Percentiles rank a stretch among this genome's conserved stretches.
These are phyloP conservation scores for Zosterops borbonicus DNA, from an alignment of 2,113 vertebrate genomes.

Conservation along the genomic window DNA sequence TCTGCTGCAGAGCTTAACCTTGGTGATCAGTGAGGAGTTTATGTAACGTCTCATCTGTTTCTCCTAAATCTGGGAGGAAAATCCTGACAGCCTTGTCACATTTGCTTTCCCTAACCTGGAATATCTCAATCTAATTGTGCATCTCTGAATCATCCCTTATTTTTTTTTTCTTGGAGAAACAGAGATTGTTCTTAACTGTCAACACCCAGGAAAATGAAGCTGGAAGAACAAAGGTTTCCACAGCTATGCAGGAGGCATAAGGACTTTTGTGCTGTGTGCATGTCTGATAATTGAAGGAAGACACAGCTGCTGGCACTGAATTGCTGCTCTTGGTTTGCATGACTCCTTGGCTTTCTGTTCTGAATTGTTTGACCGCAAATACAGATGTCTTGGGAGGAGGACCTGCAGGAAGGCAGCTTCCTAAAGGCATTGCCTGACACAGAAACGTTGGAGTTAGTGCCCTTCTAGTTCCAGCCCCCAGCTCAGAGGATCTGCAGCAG, in stretches of 20 bases:
- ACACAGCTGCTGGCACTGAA: background rate
- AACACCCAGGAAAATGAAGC: background rate
- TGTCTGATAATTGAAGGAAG: background rate
- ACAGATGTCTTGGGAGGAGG: background rate
- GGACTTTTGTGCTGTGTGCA: rapidly evolving
- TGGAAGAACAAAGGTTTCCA: background rate
- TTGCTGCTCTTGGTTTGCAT: background rate
- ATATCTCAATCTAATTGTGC: background rate
- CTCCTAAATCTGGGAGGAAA: background rate
- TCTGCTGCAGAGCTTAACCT: background rate
- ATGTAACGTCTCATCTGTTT: background rate
- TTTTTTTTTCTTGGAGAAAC: background rate
- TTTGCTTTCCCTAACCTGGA: background rate
- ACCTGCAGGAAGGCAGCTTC: background rate
- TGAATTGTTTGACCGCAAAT: background rate
- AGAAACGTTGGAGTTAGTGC: background rate
- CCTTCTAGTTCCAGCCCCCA: background rate
- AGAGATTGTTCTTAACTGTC: background rate
- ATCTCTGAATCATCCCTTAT: background rate
- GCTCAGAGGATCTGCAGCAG: background rate
- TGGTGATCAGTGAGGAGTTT: background rate
- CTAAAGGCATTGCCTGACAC: background rate
- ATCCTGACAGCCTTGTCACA: background rate
- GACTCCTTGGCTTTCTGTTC: background rate
- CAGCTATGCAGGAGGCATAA: background rate